Base-by-base conservation (phyloP, 2,888 invertebrate genomes). In the Heliconius charithonia region DNA sequence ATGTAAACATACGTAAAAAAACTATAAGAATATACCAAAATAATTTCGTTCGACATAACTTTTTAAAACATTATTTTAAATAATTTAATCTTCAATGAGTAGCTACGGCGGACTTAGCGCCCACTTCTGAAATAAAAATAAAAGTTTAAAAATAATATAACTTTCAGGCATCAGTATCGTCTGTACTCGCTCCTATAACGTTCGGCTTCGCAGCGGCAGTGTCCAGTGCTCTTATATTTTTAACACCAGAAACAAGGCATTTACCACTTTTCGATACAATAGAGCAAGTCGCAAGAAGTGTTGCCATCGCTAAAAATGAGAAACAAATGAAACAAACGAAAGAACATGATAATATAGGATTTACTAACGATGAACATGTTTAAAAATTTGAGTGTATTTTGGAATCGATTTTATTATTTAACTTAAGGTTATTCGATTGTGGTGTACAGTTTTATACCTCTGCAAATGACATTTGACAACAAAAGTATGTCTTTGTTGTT, bases 231-330 rank as follows among this genome's bases (percentile, higher is more conserved):
- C 86, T 91, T 0, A 83, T 93, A 3, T 84, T 83, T 29, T 81
- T 91, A 0, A 92, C 91, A 25, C 93, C 94, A 0, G 94, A 94
- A 85, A 94, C 94, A 0, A 92, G 87, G 80, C 87, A 88, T 51
- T 80, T 88, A 27, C 92, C 93, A 1, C 89, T 94, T 2, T 87
- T 89, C 85, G 93, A 94, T 83, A 94, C 94, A 2, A 90, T 94
- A 51, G 88, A 89, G 3, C 93, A 94, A 82, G 87, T 93, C 1
- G 59, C 76, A 4, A 77, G 37, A 25, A 80, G 75, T 71, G 41
- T 70, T 19, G 32, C 32, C n/a, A 59, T 27, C 19, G 22, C 29
- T 32, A 77, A 72, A 45, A 66, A 67, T 45, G 25, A 45, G 72
- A 66, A 22, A 37, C 45, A 41, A 45, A 67, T 29, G 32, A 81